A percentile compares a stretch with the other conserved stretches of the same genome.
Conservation (phyloP, 2,797 vertebrate genomes). For the Luscinia luscinia region DNA sequence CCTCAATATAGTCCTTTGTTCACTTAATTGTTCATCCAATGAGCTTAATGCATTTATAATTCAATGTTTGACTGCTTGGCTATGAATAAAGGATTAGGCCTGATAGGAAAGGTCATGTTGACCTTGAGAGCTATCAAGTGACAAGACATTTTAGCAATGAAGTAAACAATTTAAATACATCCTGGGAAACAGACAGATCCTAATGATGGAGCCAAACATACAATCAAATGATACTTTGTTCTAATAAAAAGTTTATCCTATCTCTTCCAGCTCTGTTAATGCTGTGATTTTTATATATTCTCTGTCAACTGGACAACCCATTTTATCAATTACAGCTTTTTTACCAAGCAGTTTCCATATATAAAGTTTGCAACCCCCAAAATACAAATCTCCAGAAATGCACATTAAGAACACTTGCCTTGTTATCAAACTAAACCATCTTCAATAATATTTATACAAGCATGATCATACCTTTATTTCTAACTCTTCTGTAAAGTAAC, state of each 20-base stretch:
- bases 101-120: slow-evolving; percentile 18
- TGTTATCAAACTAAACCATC: neutral
- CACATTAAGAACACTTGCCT: neutral
- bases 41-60: slow-evolving; percentile 66
- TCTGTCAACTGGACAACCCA: neutral
- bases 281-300: neutral
- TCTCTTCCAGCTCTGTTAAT: neutral
- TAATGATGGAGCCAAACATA: neutral
- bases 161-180: neutral
- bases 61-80: slow-evolving; percentile 22
- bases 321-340: neutral
- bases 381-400: neutral
- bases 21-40: slow-evolving; percentile 9
- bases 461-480: neutral
- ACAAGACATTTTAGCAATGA: neutral
- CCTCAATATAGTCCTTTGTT: neutral
- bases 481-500: neutral
- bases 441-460: neutral
- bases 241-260: neutral
- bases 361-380: neutral
- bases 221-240: neutral
- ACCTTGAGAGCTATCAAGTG: slow-evolving; percentile 54
- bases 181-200: neutral
- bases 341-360: neutral
- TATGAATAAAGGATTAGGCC: slow-evolving; percentile 36